Base-by-base conservation (phyloP, 2,113 vertebrate genomes). In the Porphyrio hochstetteri region DNA sequence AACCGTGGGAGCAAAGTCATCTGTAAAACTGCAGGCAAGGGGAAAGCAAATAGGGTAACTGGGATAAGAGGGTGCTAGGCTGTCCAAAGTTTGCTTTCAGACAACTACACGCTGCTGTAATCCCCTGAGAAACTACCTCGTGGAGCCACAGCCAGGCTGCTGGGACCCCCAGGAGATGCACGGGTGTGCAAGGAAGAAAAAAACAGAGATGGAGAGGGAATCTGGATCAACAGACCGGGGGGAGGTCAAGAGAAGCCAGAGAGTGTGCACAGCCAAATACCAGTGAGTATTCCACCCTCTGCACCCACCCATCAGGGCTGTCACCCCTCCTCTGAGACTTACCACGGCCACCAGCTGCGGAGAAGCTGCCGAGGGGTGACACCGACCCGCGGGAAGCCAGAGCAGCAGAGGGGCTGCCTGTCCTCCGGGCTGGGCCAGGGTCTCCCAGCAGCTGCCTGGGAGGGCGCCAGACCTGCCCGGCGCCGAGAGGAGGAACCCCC, bases 391-490 rank as follows among this genome's bases (percentile, higher is more conserved):
- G 13, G 60, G 55, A 13, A 64, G 42, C 8, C 89, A 18, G n/a
- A 52, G 52, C 60, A 9, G 71, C 67, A 16, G 18, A 25, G 64
- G 14, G 25, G 2, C 82, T 4, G 50, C 55, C 21, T 1, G 59
- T 16, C 25, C 82, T 6, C 11, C 0, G 27, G 11, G 56, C 56
- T 4, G 36, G 31, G 68, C 4, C 44, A 1, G 53, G 36, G 2
- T 28, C 46, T 7, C 42, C 3, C 44, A 10, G 38, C 67, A 24
- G 79, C 7, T 79, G 80, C 53, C 60, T 1, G 14, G 2, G 44
- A 10, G 38, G 42, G 40, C 18, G 5, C 6, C 24, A 0, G 52
- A 11, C 50, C 4, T 1, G 35, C 44, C 46, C 2, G 8, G 59
- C 8, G 9, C 25, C 16, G 72, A 4, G 31, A 7, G 27, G 38